These are phyloP conservation scores for Sarcophilus harrisii DNA, from an alignment of 2,797 vertebrate genomes.

Conservation along the genomic window DNA sequence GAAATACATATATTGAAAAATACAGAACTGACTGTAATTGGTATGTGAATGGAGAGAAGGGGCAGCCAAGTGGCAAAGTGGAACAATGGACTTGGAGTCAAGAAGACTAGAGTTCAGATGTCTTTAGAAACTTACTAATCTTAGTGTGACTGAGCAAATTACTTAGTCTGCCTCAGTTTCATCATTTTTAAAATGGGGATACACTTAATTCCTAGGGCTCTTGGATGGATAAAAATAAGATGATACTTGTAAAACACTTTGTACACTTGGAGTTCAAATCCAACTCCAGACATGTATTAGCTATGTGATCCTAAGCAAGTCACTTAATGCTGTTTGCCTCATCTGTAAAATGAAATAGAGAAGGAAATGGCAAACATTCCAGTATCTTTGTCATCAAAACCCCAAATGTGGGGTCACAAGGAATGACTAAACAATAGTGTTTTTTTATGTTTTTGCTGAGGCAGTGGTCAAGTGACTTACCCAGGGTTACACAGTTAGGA, in stretches of 20 bases:
- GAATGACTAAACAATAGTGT: background rate
- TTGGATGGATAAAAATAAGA: background rate
- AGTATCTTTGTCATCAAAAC: background rate
- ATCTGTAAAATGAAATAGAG: background rate
- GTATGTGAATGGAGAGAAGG: background rate
- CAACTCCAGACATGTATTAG: too few relatives aligned
- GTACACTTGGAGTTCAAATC: too few relatives aligned
- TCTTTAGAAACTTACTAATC: background rate
- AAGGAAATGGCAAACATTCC: background rate
- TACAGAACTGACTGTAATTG: background rate
- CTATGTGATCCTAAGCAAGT: background rate
- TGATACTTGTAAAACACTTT: background rate
- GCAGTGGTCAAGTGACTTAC: too few relatives aligned
- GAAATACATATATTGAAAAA: background rate
- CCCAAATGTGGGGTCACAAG: background rate
- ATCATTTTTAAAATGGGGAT: background rate
- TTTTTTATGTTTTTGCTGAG: background rate
- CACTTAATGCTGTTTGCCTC: background rate
- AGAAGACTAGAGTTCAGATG: background rate
- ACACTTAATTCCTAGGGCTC: background rate
- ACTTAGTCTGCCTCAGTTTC: background rate
- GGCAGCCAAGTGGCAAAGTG: background rate
- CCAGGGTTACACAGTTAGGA: too few relatives aligned
- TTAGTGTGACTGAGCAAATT: background rate
- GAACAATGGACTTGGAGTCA: background rate